These are phyloP conservation scores for Propithecus coquereli DNA, from an alignment of 2,113 vertebrate species.

Conservation along the genomic window DNA sequence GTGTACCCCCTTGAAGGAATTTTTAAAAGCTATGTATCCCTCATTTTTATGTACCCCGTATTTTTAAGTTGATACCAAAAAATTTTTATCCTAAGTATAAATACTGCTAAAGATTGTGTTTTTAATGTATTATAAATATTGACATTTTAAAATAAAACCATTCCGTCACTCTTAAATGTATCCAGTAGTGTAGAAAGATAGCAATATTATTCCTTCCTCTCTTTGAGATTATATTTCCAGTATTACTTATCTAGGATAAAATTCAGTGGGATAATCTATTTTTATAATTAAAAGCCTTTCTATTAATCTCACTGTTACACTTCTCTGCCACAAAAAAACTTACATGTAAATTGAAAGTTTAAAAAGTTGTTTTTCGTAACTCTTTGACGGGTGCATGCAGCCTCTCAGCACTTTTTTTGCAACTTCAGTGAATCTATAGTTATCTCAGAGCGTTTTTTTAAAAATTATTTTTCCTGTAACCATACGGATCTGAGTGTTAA, in stretches of 20 bases:
- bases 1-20: neutral
- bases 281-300: neutral
- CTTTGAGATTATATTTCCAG: neutral
- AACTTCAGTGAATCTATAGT: neutral
- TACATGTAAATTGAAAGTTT: neutral
- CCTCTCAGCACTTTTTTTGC: too few relatives aligned
- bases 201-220: neutral
- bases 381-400: too few relatives aligned
- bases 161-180: neutral
- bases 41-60: neutral
- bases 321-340: neutral
- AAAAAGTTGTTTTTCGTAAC: neutral
- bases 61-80: conserved; percentile 1
- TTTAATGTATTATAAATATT: neutral
- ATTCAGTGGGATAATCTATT: neutral
- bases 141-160: neutral
- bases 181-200: neutral
- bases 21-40: neutral
- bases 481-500: neutral
- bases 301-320: neutral
- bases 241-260: neutral
- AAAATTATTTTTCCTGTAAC: neutral
- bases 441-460: neutral
- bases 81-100: neutral
- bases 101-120: neutral